Conservation (phyloP, 2,113 vertebrate species). For the Archilochus colubris region DNA sequence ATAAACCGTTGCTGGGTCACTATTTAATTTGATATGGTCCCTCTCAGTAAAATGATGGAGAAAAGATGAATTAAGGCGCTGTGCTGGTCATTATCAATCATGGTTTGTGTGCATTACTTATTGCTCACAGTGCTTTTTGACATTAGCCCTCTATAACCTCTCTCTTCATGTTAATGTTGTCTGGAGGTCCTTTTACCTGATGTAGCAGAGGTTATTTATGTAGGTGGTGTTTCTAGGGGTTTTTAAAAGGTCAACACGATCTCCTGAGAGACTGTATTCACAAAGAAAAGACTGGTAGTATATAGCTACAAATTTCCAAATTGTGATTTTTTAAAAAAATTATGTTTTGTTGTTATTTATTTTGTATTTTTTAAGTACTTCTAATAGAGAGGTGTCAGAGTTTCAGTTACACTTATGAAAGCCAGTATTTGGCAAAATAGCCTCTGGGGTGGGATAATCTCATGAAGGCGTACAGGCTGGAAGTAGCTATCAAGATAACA, state of each 20-base stretch:
- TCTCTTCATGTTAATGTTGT: slow-evolving; percentile 60
- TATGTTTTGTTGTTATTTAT: background rate
- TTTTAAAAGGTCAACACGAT: slow-evolving; percentile 77
- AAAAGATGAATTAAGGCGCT: slow-evolving; percentile 82
- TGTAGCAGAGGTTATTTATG: slow-evolving; percentile 79
- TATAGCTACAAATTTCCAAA: background rate
- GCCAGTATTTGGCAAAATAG: background rate
- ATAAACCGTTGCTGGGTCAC: slow-evolving; percentile 74
- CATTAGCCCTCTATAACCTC: slow-evolving; percentile 75
- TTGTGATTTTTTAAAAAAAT: background rate
- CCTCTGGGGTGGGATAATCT: background rate
- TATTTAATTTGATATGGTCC: slow-evolving; percentile 76
- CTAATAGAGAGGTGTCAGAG: background rate
- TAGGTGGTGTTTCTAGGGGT: slow-evolving; percentile 72
- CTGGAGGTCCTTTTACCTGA: slow-evolving; percentile 47
- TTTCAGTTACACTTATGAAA: background rate
- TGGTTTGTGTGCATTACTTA: slow-evolving; percentile 85
- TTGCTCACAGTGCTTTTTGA: slow-evolving; percentile 83
- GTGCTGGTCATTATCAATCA: slow-evolving; percentile 82
- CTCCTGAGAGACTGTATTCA: slow-evolving; percentile 47
- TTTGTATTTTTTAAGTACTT: background rate
- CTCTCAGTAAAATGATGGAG: slow-evolving; percentile 76
- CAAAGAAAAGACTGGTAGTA: slow-evolving; percentile 17
- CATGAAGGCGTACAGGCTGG: no score
- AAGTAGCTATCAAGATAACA: no score